Base-by-base conservation (phyloP, 2,797 vertebrate genomes). In the Dendrocincla tyrannina region DNA sequence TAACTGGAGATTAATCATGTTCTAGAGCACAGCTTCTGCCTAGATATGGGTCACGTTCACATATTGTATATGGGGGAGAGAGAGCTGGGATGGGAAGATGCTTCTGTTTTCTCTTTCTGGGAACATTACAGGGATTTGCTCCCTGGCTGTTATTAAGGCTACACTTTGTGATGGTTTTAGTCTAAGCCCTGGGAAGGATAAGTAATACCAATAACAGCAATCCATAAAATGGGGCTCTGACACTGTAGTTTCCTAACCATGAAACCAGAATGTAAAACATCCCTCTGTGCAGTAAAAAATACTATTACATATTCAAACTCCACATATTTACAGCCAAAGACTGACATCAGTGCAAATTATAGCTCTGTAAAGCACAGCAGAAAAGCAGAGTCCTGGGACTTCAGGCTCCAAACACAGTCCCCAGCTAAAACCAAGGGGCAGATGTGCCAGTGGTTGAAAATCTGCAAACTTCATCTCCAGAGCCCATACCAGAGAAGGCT, bases 51-150 rank as follows among this genome's bases (percentile, higher is more conserved):
- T 12, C 13, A 11, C 5, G 8, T n/a, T 37, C 6, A 6, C 23
- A 3, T 8, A 18, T n/a, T 49, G 17, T 33, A 0, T 2, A 11
- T 25, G 22, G 6, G 4, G 3, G 3, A 8, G 16, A 67, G 16
- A 27, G 33, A 44, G 42, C 2, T 72, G 58, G 25, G 8, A 50
- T 46, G 16, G 53, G 41, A 50, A 83, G 6, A 41, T 59, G 25
- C n/a, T 59, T 49, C 53, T 63, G 39, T 62, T 72, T 72, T 30
- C 25, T 76, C 63, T 59, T 46, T 32, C 17, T 49, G 58, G 30
- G 13, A 63, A n/a, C 35, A 27, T 19, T 13, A 32, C 23, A 73
- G 47, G n/a, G 30, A 30, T 73, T 60, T 64, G 5, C 30, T 56
- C 9, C 52, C 60, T 41, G 33, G 39, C 37, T 88, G 12, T 69